These are phyloP conservation scores for Melieria omissa DNA, from an alignment of 2,888 invertebrate species.

Conservation along the genomic window DNA sequence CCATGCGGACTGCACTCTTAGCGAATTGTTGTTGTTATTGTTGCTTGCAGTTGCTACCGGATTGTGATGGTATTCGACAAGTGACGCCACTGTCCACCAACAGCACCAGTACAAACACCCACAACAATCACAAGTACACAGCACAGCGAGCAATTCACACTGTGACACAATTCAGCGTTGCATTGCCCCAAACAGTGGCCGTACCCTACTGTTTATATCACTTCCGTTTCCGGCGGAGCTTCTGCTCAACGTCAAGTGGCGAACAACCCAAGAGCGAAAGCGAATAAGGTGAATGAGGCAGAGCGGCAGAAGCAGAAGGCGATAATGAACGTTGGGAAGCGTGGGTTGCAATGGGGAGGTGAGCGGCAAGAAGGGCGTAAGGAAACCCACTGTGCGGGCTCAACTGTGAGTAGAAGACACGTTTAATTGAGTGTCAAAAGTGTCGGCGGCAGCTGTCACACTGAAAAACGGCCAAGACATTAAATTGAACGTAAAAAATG, in stretches of 20 bases:
- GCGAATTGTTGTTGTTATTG: slow-evolving; percentile 2
- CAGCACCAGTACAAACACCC: neutral
- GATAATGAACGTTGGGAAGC: neutral
- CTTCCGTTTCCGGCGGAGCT: slow-evolving; percentile 22
- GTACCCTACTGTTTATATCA: slow-evolving; percentile 16
- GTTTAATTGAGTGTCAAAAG: slow-evolving; percentile 27
- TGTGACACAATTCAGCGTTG: slow-evolving; percentile 8
- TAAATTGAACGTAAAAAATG: slow-evolving; percentile 23
- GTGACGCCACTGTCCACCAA: slow-evolving; percentile 4
- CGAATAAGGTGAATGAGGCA: neutral
- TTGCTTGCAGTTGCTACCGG: slow-evolving; percentile 10
- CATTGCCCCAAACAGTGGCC: slow-evolving; percentile 7
- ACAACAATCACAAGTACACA: neutral
- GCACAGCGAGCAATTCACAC: neutral
- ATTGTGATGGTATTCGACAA: slow-evolving; percentile 24
- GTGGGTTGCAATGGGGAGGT: neutral
- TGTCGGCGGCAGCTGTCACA: slow-evolving; percentile 5
- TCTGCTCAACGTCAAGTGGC: neutral
- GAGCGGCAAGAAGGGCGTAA: neutral
- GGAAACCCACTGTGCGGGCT: neutral
- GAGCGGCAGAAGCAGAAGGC: neutral
- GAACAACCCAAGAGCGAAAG: neutral
- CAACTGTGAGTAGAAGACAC: neutral
- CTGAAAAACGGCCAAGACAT: neutral
- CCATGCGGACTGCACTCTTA: neutral